These are phyloP conservation scores for Mus minutoides DNA, from an alignment of 2,797 vertebrate species.

Conservation along the genomic window DNA sequence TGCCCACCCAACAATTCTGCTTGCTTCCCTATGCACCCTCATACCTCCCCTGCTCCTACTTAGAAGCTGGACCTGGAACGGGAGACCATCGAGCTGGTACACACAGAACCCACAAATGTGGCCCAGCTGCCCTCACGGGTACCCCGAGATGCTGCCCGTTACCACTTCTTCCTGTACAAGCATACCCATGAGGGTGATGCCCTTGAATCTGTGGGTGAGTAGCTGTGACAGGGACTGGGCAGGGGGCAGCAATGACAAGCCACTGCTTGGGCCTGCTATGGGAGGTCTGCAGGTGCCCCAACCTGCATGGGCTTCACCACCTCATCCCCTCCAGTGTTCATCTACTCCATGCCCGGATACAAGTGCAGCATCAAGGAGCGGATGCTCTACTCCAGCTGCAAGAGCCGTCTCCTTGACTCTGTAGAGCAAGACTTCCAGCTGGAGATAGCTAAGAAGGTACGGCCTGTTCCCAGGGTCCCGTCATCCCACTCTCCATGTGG, in stretches of 20 bases:
- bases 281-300: background rate
- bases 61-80: conserved; percentile 94
- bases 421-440: conserved; percentile 96
- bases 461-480: accelerated
- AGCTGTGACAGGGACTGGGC: background rate
- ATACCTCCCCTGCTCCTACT: background rate
- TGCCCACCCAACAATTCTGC: background rate
- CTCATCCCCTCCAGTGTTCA: conserved; percentile 91
- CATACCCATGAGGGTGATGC: conserved; percentile 96
- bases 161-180: conserved; percentile 98
- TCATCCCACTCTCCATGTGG: accelerated
- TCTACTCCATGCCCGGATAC: conserved; percentile 99
- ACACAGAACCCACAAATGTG: conserved; percentile 95
- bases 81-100: conserved; percentile 97
- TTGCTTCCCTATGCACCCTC: background rate
- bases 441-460: conserved; percentile 97
- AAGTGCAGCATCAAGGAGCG: conserved; percentile 98
- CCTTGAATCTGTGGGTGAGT: conserved; percentile 96
- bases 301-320: background rate
- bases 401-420: conserved; percentile 96
- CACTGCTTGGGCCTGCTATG: background rate
- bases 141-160: conserved; percentile 95
- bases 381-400: conserved; percentile 99
- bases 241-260: too few relatives aligned
- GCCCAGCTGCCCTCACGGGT: conserved; percentile 94